Percentiles rank a stretch among this genome's conserved stretches.
phyloP scores from a whole-genome alignment of 2,113 vertebrate species.

The Neopipo cinnamomea region DNA sequence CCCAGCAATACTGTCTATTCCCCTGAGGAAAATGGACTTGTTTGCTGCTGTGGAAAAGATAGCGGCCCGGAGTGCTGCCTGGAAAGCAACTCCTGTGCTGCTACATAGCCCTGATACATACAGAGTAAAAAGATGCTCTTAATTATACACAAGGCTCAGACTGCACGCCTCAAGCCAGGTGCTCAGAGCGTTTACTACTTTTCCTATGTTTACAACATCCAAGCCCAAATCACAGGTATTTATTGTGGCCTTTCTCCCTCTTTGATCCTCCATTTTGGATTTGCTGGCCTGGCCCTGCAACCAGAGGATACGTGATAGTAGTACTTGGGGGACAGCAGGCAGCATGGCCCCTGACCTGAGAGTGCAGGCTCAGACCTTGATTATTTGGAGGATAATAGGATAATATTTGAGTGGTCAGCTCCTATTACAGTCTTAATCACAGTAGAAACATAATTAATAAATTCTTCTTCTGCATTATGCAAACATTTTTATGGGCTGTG shows the following conservation, averaged over 20 bases:
- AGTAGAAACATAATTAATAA: background rate
- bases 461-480: conserved; percentile 9
- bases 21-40: background rate
- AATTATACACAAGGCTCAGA: background rate
- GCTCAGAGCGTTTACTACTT: background rate
- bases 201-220: background rate
- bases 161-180: background rate
- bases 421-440: background rate
- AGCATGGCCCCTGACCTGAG: fast-evolving
- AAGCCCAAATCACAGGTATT: background rate
- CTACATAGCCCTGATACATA: background rate
- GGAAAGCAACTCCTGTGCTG: background rate
- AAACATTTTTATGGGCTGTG: conserved; percentile 12
- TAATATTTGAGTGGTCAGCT: background rate
- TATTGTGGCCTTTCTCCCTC: background rate
- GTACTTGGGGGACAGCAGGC: background rate
- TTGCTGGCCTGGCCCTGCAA: background rate
- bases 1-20: background rate
- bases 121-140: background rate
- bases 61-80: background rate
- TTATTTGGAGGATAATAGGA: background rate
- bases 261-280: background rate
- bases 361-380: background rate
- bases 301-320: fast-evolving
- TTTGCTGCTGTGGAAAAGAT: background rate